Conservation (phyloP, 2,113 vertebrate genomes). For the Rhagologus leucostigma region DNA sequence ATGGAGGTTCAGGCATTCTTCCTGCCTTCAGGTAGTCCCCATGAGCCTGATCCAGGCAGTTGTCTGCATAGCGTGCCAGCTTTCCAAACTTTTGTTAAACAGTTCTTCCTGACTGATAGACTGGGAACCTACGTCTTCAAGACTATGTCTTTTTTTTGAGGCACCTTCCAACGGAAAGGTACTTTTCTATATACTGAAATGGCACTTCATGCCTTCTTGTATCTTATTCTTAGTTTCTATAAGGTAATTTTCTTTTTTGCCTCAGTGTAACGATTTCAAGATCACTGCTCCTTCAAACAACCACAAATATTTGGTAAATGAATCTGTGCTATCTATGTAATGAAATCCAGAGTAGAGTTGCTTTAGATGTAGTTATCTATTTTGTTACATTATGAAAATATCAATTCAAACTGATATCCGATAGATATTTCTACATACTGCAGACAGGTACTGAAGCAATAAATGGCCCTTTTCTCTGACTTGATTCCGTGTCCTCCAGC, state of each 20-base stretch:
- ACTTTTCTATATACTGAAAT: background rate
- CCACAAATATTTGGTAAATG: background rate
- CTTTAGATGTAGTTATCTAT: background rate
- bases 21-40: background rate
- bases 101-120: background rate
- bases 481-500: background rate
- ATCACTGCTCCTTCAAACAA: background rate
- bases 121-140: background rate
- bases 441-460: background rate
- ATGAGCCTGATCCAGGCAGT: background rate
- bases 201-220: background rate
- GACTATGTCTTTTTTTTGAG: background rate
- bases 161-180: background rate
- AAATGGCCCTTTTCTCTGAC: background rate
- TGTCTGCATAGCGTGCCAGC: rapidly evolving
- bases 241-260: background rate
- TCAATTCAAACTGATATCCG: background rate
- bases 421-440: background rate
- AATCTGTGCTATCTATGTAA: background rate
- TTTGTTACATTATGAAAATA: background rate
- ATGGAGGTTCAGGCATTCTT: background rate
- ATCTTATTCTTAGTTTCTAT: background rate
- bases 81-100: background rate
- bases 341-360: background rate
- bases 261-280: background rate